Evolutionary conservation across 2,888 invertebrate genomes (phyloP), one percentile per base, ranked within the genome.

Genomic region (Hydraecia micacea): DNA sequence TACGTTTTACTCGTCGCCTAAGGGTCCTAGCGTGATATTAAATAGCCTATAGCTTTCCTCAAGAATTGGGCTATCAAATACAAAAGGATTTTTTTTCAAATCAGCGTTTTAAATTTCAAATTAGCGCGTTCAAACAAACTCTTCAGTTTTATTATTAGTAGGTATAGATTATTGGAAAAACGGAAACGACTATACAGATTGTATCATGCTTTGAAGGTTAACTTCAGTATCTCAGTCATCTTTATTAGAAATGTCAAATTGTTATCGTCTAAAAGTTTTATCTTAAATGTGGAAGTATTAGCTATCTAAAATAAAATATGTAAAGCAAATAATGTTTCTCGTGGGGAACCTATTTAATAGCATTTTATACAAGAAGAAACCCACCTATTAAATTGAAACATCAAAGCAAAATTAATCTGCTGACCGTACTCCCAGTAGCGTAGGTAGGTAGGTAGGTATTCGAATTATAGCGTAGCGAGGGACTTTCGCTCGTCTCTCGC

Each of bases 401-500:
- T 83, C 75, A 73, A 75, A 84, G 66, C 11, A 39, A 76, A 73
- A 25, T 75, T 81, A 68, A 79, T 88, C 73, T 87, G 78, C 85
- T 75, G 70, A 72, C 86, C 67, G 78, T 87, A 86, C 86, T 36
- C 63, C 68, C 71, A 73, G 76, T 77, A 73, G 80, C 83, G 80
- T 86, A 85, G 85, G 83, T 88, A 87, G 86, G 80, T 86, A 85
- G 85, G 83, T 88, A 87, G 86, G 87, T 88, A 89, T 88, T 84
- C 79, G 88, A 88, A 89, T 90, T 88, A 88, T 86, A 88, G 88
- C 88, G 88, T 86, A 88, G 83, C 83, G 86, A 87, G 91, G 88
- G 89, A 91, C 90, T 92, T 92, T 92, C 92, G 87, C 91, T 89
- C 80, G 86, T 88, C 87, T 90, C 88, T 85, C 88, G 89, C 87